Percentiles rank a stretch among this genome's conserved stretches.
Evolutionary conservation across 2,888 invertebrate species (phyloP).

Genomic region (Lissocephala sabroskyi): DNA sequence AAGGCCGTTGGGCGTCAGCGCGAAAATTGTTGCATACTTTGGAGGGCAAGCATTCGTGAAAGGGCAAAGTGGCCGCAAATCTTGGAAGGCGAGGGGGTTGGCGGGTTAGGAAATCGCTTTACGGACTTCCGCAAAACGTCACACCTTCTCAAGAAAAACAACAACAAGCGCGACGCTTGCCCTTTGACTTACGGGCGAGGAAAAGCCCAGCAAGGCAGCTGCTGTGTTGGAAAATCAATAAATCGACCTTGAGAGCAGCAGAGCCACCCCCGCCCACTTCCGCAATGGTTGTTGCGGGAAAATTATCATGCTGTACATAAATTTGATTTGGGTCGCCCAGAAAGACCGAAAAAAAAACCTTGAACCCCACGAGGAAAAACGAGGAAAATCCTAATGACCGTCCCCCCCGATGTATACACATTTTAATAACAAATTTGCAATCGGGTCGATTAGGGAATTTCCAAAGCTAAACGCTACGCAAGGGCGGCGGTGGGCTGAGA

Average conservation of each 20-base stretch:
- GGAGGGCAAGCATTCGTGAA: neutral
- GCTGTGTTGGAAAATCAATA: constrained; percentile 60
- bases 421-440: constrained; percentile 5
- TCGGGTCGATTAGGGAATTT: constrained; percentile 34
- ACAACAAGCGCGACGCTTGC: constrained; percentile 12
- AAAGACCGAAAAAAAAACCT: constrained; percentile 32
- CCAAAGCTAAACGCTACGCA: neutral
- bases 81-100: neutral
- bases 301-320: no score
- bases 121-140: neutral
- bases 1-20: no score
- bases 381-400: neutral
- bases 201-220: constrained; percentile 2
- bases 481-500: no score
- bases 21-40: constrained; percentile 1
- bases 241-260: constrained; percentile 58
- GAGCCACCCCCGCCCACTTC: no score
- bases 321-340: neutral
- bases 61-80: neutral
- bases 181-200: neutral
- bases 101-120: neutral
- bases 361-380: constrained; percentile 39
- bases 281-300: no score
- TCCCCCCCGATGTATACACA: neutral
- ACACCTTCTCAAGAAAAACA: no score